Base-by-base conservation (phyloP, 1,140 invertebrate species). In the Helicorthomorpha holstii region DNA sequence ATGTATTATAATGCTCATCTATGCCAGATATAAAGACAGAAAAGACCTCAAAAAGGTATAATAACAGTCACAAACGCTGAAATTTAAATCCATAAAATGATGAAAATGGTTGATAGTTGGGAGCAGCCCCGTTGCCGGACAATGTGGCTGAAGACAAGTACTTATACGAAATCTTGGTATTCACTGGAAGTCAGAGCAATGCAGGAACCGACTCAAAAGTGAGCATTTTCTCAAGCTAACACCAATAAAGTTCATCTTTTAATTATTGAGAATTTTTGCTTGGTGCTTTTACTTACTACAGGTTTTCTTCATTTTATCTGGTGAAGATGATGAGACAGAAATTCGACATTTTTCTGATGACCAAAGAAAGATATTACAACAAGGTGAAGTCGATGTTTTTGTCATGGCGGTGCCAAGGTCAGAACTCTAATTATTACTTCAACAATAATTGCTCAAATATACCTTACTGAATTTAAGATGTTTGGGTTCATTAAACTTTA, bases 171-270 rank as follows among this genome's bases (percentile, higher is more conserved):
- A 64, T 76, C 42, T 60, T 70, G 3, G 70, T 75, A 1, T 63
- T 64, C 19, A 76, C 74, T 3, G 74, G 74, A 25, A 65, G 68
- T 58, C 58, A 66, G 27, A 65, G 60, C 50, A 65, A 68, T 54
- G 70, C 73, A 27, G 68, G 64, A n/a, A 74, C 72, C 2, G 64
- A 73, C 51, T 75, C 74, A 3, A 69, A 68, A 61, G 73, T 75
- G 58, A 55, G 50, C 22, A 10, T 22, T 10, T 26, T 21, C 27
- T 44, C 12, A 23, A 27, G 45, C 4, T 34, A 43, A 25, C 19
- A 46, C 12, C 21, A 19, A 46, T 4, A 7, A 22, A 19, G 21
- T 46, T 53, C 22, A n/a, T n/a, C n/a, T n/a, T 38, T 41, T 53
- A 3, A 26, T 49, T 43, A 27, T 44, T n/a, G 7, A 34, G 29